These are phyloP conservation scores for Erannis defoliaria DNA, from an alignment of 2,888 invertebrate species.

Conservation along the genomic window DNA sequence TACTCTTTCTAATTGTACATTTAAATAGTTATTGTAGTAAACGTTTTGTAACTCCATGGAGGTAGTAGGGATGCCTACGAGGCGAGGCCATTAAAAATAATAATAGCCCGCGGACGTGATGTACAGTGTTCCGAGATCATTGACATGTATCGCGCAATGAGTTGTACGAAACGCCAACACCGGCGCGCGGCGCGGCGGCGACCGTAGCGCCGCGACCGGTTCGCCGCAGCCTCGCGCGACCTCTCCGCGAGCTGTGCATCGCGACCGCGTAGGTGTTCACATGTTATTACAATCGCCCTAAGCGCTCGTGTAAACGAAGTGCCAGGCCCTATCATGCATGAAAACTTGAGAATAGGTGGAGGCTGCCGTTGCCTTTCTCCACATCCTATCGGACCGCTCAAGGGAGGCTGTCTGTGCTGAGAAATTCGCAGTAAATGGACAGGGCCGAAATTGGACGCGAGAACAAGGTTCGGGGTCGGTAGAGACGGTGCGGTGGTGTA, in stretches of 20 bases:
- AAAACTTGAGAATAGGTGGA: constrained; percentile 14
- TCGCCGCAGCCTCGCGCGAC: constrained; percentile 45
- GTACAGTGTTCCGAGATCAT: constrained; percentile 55
- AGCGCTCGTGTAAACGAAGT: constrained; percentile 20
- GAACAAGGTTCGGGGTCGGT: constrained; percentile 32
- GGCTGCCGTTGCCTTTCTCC: constrained; percentile 1
- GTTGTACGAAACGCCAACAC: constrained; percentile 57
- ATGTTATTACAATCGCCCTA: constrained; percentile 33
- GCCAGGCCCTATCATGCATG: constrained; percentile 11
- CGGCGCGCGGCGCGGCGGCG: constrained; percentile 53
- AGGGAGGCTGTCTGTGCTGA: constrained; percentile 4
- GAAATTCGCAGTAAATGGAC: constrained; percentile 23
- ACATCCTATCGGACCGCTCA: constrained; percentile 7
- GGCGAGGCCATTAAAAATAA: constrained; percentile 43
- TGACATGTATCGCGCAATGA: constrained; percentile 59
- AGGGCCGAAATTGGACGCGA: constrained; percentile 31
- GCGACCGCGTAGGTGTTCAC: constrained; percentile 38
- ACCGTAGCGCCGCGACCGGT: constrained; percentile 45
- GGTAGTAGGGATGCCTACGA: constrained; percentile 33
- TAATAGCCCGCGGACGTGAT: constrained; percentile 45
- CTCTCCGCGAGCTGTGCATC: constrained; percentile 12
- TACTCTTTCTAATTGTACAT: constrained; percentile 21
- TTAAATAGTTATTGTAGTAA: constrained; percentile 27
- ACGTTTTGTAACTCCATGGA: constrained; percentile 24
- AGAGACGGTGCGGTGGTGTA: constrained; percentile 53